Evolutionary conservation across 2,113 vertebrate species (phyloP), one percentile per base, ranked within the genome.

Genomic region (Lampris incognitus): DNA sequence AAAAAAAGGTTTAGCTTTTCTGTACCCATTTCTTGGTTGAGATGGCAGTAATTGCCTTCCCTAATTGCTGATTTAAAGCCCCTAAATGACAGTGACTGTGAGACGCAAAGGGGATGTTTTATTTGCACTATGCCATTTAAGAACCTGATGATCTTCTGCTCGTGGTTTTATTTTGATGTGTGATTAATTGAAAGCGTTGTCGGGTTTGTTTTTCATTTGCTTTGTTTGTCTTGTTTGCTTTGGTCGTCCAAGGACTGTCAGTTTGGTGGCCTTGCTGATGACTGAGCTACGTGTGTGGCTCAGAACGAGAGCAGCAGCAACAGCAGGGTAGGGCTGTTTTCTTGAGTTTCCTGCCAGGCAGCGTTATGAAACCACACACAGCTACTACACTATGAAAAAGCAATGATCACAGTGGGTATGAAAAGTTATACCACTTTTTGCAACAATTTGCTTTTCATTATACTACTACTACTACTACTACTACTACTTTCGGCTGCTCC

Each of bases 21-120:
- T 84, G 69, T 64, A 36, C 39, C 74, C 42, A 71, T 74, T 66
- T 82, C 74, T 73, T 76, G 73, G 77, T 55, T 85, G 69, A 78
- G 40, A 54, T 79, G 65, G 56, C 64, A 68, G 61, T 69, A 70
- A 58, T 85, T 80, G 72, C 56, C 24, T 55, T 70, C 5, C 3
- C 56, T 61, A 50, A 57, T 77, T 83, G 59, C 57, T 72, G 61
- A 74, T 44, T 72, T 69, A 61, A 83, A 72, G 66, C 5, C 2
- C 2, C 5, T 49, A 66, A 74, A 78, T 62, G 74, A 83, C 64
- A 69, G 41, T 54, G 71, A 6, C 68, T 66, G 36, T 49, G 39
- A 79, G 48, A 81, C 65, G 65, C 24, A 24, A 60, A 69, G 66
- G 24, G 5, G 5, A 1, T 59, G n/a, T 69, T 66, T 42, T 9